Conservation (phyloP, 2,797 vertebrate genomes). For the Tenualosa thibaudeaui region DNA sequence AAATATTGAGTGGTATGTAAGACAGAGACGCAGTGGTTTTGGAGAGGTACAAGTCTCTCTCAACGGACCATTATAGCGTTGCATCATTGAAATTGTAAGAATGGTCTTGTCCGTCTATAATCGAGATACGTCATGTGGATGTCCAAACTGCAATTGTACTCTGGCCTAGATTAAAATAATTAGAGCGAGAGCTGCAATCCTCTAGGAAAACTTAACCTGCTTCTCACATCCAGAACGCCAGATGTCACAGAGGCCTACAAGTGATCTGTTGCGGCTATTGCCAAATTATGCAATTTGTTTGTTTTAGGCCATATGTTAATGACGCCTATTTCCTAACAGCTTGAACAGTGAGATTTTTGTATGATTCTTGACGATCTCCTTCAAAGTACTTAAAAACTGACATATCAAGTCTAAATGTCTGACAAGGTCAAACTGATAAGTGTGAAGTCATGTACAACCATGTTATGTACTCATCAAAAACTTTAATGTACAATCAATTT, state of each 20-base stretch:
- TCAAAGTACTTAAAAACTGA: neutral
- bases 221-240: neutral
- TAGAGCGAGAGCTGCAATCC: neutral
- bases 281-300: neutral
- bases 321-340: neutral
- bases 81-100: neutral
- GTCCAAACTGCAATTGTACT: neutral
- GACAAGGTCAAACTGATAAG: neutral
- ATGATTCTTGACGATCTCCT: neutral
- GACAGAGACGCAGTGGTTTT: neutral
- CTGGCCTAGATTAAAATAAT: neutral
- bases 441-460: neutral
- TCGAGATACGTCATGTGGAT: neutral
- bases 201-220: neutral
- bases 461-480: constrained; percentile 42
- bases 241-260: neutral
- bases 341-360: too few relatives aligned
- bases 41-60: neutral
- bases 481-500: constrained; percentile 56
- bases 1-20: neutral
- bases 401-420: neutral
- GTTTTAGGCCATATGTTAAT: neutral
- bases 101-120: neutral
- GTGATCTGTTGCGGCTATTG: neutral
- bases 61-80: neutral